phyloP scores from a whole-genome alignment of 92 coral and sea anemone species.

The Virgularia gustaviana region DNA sequence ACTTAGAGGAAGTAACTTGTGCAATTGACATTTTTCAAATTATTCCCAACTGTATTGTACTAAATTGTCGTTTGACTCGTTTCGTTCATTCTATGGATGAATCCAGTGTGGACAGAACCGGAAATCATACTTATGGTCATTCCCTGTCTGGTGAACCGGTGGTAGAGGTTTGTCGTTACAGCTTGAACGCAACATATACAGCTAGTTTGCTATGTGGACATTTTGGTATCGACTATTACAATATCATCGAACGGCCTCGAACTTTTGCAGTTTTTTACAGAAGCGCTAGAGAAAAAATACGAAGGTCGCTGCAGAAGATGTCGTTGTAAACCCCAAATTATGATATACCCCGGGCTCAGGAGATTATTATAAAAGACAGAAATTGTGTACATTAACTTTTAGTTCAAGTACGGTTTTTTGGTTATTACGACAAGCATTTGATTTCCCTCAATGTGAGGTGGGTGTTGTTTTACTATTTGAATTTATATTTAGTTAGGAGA shows the following conservation, averaged over 20 bases:
- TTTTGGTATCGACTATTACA: constrained; percentile 6
- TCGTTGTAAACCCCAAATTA: too few relatives aligned
- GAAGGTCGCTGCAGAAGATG: background rate
- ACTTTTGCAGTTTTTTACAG: background rate
- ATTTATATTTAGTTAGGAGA: too few relatives aligned
- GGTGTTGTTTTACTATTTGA: too few relatives aligned
- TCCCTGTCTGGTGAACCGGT: constrained; percentile 12
- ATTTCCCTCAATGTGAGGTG: too few relatives aligned
- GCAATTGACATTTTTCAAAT: too few relatives aligned
- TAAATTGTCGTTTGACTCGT: too few relatives aligned
- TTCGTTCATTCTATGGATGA: constrained; percentile 37
- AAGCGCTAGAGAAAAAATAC: background rate
- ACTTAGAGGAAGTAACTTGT: too few relatives aligned
- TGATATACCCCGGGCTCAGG: background rate
- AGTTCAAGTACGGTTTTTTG: too few relatives aligned
- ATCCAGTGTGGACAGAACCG: constrained; percentile 27
- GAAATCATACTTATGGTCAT: constrained; percentile 27
- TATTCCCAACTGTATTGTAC: too few relatives aligned
- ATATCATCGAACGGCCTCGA: background rate
- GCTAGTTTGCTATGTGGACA: constrained; percentile 9
- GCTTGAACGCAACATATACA: constrained; percentile 27
- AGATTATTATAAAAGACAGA: too few relatives aligned
- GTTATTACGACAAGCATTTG: too few relatives aligned
- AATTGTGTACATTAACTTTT: too few relatives aligned
- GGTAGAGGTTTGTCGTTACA: constrained; percentile 30